Base-by-base conservation (phyloP, 1,140 invertebrate genomes). In the Drosophila arizonae region DNA sequence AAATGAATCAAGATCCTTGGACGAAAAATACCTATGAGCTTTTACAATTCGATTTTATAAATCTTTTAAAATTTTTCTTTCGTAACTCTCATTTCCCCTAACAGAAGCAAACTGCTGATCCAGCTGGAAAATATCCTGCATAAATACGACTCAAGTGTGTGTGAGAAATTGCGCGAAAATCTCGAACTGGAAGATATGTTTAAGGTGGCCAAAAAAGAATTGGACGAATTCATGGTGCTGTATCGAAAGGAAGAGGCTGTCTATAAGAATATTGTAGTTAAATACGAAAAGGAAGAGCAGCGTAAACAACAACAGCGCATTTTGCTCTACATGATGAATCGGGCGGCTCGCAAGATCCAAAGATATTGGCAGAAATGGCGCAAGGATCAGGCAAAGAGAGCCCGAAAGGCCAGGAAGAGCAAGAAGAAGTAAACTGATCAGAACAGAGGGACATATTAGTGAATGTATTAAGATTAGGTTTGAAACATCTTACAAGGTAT, bases 291-390 rank as follows among this genome's bases (percentile, higher is more conserved):
- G 51, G 84, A 88, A 30, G 84, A 88, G 17, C 79, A 70, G 1
- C 64, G 67, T 1, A 24, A 71, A 2, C 84, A 88, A 15, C 84
- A 88, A 15, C 39, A 79, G 15, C 72, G 67, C 10, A 67, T 88
- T 6, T 43, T 88, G 3, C 11, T 89, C 8, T 88, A 88, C 24
- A 88, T 89, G 84, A 88, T 88, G 74, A 88, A 88, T 66, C 85
- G 84, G 4, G 84, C 84, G 0, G 84, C 84, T 10, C 58, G 70
- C 4, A 72, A 66, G n/a, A 88, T 88, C 6, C 84, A 88, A 13
- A 67, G 71, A 24, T 88, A 88, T 48, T 88, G 80, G 80, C 73
- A 72, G 3, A 77, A 88, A 26, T 89, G 84, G 84, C 86, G 81
- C 9, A 69, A 65, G 33, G 85, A 82, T 39, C 74, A 80, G 46